Percentiles rank a stretch among this genome's conserved stretches.
These are phyloP conservation scores for Pollenia angustigena DNA, from an alignment of 2,888 invertebrate genomes.

Conservation along the genomic window DNA sequence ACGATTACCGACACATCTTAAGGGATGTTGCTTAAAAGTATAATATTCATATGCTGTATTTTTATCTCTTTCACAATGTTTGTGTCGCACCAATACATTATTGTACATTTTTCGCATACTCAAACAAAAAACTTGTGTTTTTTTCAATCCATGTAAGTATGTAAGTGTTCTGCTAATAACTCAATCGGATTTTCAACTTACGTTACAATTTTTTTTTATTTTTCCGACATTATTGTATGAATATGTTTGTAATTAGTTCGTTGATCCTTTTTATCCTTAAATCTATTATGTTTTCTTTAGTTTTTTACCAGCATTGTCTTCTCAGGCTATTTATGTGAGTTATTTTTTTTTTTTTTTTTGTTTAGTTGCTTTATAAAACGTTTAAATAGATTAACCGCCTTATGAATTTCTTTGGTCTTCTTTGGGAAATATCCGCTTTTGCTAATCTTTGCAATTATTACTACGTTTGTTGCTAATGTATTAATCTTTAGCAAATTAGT, in stretches of 20 bases:
- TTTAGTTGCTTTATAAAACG: slow-evolving; percentile 77
- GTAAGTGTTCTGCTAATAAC: slow-evolving; percentile 43
- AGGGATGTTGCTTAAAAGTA: slow-evolving; percentile 80
- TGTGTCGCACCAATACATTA: not conserved
- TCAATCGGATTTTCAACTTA: slow-evolving; percentile 70
- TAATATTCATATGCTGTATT: slow-evolving; percentile 9
- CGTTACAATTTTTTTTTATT: not conserved
- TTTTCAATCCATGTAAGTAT: slow-evolving; percentile 8
- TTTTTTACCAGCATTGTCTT: slow-evolving; percentile 43
- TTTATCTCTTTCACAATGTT: slow-evolving; percentile 6
- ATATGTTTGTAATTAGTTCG: slow-evolving; percentile 79
- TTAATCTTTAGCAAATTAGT: slow-evolving; percentile 84
- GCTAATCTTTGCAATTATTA: slow-evolving; percentile 59
- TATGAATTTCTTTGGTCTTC: slow-evolving; percentile 76
- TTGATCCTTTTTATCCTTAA: slow-evolving; percentile 76
- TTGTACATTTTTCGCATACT: too few species aligned
- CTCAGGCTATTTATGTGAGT: slow-evolving; percentile 7
- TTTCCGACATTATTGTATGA: not conserved
- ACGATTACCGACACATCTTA: slow-evolving; percentile 83
- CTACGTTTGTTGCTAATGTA: slow-evolving; percentile 71
- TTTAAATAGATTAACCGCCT: slow-evolving; percentile 85
- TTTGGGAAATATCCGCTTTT: slow-evolving; percentile 65
- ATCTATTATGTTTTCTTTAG: slow-evolving; percentile 50
- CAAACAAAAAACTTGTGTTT: not conserved
- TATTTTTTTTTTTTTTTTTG: slow-evolving; percentile 65